A percentile compares a stretch with the other conserved stretches of the same genome.
These are phyloP conservation scores for Canis aureus DNA, from an alignment of 2,113 vertebrate genomes.

Conservation along the genomic window DNA sequence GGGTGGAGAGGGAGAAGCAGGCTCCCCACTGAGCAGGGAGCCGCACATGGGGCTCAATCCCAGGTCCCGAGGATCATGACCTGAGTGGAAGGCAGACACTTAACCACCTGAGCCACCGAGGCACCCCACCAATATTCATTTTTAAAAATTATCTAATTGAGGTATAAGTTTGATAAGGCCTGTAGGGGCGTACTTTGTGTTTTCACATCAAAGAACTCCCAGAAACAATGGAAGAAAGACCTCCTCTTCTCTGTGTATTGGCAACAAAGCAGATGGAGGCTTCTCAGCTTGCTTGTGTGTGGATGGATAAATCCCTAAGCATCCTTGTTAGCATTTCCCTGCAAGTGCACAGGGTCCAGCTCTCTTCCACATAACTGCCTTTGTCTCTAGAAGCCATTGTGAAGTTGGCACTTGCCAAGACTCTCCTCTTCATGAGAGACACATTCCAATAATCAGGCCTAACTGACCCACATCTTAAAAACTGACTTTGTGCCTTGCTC, in stretches of 20 bases:
- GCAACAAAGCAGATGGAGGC: neutral
- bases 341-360: neutral
- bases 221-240: neutral
- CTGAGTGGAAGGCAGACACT: too few relatives aligned
- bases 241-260: neutral
- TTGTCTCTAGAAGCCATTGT: neutral
- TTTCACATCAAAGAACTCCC: neutral
- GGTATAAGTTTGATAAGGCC: neutral
- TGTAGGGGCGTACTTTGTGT: neutral
- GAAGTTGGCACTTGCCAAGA: neutral
- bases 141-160: neutral
- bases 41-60: too few relatives aligned
- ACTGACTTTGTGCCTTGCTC: neutral
- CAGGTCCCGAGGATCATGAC: too few relatives aligned
- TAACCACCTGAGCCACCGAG: too few relatives aligned
- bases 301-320: neutral
- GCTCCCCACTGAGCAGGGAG: too few relatives aligned
- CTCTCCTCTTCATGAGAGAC: neutral
- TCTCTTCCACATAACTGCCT: neutral
- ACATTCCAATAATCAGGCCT: neutral
- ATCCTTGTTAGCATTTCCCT: neutral
- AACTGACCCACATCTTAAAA: slow-evolving; percentile 25
- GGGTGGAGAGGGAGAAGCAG: too few relatives aligned
- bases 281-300: neutral
- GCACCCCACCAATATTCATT: neutral